Base-by-base conservation (phyloP, 2,888 invertebrate species). In the Drosophila paramelanica region DNA sequence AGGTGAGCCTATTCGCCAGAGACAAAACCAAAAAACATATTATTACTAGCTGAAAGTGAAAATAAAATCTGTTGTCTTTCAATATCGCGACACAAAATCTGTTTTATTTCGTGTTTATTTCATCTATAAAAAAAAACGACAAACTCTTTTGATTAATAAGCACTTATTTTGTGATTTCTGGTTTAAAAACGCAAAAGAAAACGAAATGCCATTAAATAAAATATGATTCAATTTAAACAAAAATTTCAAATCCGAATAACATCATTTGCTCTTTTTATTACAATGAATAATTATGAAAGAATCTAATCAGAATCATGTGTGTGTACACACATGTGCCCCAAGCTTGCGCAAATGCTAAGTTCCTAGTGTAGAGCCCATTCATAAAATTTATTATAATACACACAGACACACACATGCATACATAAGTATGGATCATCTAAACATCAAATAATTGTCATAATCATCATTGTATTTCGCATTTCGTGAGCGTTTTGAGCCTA, bases 391-490 rank as follows among this genome's bases (percentile, higher is more conserved):
- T 36, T 47, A 20, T 14, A 43, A 50, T 10, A 50, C 36, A 36
- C 4, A 13, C 33, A 33, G 11, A 33, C 41, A 69, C 49, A 20
- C 17, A 45, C 45, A 31, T 17, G 41, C 3, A 3, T 3, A 27
- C n/a, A 13, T 3, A 10, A 11, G 11, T 27, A 53, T 61, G 65
- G 76, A 61, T 60, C 52, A 50, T 62, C 50, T 60, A 51, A 64
- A 58, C 66, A 72, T 61, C 56, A 67, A 56, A 58, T 75, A 59
- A 71, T 73, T 67, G 55, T 64, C 85, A 83, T 81, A 70, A 68
- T 73, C 57, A 77, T 68, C 42, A 67, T 45, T 36, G 31, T 31
- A 8, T 31, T 31, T 8, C 33, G 56, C 38, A 31, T 41, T 25
- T 23, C 51, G 39, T 20, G 39, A 33, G 47, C 36, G 50, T 36